Base-by-base conservation (phyloP, 2,797 vertebrate species). In the Micropoecilia bifurca region DNA sequence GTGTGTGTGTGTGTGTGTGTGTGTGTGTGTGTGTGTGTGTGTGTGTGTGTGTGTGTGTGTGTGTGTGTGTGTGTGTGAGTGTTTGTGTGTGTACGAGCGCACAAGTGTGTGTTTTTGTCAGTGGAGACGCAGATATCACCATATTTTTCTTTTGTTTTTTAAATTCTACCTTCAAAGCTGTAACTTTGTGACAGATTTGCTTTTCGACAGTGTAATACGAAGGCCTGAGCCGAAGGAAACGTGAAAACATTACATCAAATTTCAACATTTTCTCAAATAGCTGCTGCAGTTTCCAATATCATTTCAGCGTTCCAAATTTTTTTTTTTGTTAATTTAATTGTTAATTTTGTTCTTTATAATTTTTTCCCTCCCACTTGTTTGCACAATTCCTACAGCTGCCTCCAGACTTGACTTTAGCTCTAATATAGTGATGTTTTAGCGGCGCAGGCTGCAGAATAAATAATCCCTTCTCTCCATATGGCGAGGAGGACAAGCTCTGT, bases 401-500 rank as follows among this genome's bases (percentile, higher is more conserved):
- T 75, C 47, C 45, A 80, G 33, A 79, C 80, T 71, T 86, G 87
- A 82, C 82, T 90, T 85, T 74, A 80, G 50, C 77, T 79, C 80
- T 59, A 4, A 79, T 83, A 79, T 86, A 83, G 74, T 83, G 48
- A 69, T n/a, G 39, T 12, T 73, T 83, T 83, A 82, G 88, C 84
- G 87, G 85, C 50, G 68, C 95, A 96, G 96, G 95, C 94, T 82
- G 81, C 77, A 84, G 83, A 77, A 94, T 94, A 96, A 93, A 88
- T 94, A 95, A 96, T 94, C 94, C 94, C 22, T 95, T 96, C 69
- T 8, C 43, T 77, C 95, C 96, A 96, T 96, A 96, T 96, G 95
- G 96, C 93, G 96, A 96, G 96, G 96, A 96, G 96, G 97, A 97
- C 96, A 96, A 97, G 96, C 96, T 96, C 96, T 97, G 97, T 97